Conservation (phyloP, 2,797 vertebrate species). For the Sylvia borin region DNA sequence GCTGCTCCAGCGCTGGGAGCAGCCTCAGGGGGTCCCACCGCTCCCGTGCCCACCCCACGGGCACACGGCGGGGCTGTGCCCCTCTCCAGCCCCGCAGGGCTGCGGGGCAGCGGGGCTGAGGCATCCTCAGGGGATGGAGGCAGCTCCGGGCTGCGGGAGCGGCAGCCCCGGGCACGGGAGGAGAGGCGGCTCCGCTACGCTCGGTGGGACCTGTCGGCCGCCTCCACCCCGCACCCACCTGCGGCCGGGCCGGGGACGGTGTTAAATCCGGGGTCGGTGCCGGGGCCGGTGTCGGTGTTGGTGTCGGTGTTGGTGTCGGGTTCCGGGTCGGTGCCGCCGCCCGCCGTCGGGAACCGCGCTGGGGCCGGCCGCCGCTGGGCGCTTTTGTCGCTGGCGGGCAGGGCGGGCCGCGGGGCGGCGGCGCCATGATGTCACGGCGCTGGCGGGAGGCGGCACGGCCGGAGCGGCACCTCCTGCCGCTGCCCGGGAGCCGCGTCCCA, state of each 20-base stretch:
- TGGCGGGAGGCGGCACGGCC: neutral
- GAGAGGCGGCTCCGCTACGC: neutral
- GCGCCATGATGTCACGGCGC: slow-evolving; percentile 13
- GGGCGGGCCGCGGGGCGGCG: slow-evolving; percentile 5
- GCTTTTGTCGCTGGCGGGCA: slow-evolving; percentile 15
- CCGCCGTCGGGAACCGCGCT: neutral
- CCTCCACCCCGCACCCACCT: slow-evolving; percentile 3
- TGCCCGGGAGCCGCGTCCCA: neutral
- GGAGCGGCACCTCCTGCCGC: rapidly evolving
- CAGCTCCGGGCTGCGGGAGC: neutral
- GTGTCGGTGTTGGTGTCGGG: neutral
- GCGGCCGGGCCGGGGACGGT: neutral
- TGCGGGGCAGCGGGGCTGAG: too few species aligned
- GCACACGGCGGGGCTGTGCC: neutral
- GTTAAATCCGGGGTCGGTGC: neutral
- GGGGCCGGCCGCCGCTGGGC: neutral
- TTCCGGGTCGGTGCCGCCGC: too few species aligned
- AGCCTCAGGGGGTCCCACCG: neutral
- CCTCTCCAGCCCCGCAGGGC: neutral
- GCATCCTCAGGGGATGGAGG: neutral
- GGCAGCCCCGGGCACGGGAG: neutral
- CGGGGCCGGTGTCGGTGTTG: neutral
- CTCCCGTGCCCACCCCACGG: neutral
- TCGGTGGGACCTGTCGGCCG: neutral
- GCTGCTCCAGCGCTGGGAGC: neutral